Base-by-base conservation (phyloP, 2,113 vertebrate genomes). In the Chaenogobius annularis region DNA sequence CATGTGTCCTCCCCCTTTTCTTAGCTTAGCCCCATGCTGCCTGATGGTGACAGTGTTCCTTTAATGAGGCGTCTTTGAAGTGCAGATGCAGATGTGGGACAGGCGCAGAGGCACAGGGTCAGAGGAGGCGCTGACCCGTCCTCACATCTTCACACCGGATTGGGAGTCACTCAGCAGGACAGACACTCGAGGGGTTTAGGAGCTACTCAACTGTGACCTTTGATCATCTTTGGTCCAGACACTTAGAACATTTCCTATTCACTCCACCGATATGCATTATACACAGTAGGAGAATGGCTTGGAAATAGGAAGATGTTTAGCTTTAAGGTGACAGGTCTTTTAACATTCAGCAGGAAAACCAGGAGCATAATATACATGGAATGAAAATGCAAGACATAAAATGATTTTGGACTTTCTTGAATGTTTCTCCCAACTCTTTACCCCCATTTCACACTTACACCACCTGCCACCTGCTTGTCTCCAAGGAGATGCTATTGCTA, bases 61-160 rank as follows among this genome's bases (percentile, higher is more conserved):
- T 80, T 88, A 79, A 85, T 83, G 19, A 15, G 0, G 37, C 3
- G 48, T 31, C 70, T 85, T 86, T 88, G 87, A 88, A 83, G 80
- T 68, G 85, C 74, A 7, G 79, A 73, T 40, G 72, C 75, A 64
- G 73, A 77, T 56, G 2, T 12, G 58, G 66, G 48, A 66, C 74
- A 56, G 47, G 70, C 64, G 12, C 44, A 70, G 66, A 48, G 72
- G 66, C 31, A 22, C 0, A 5, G 74, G 85, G 83, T 87, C 85
- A 47, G 63, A 47, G 1, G 63, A 35, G 76, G 58, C 74, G 10
- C 62, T 83, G 88, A 88, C 85, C 87, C 82, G 6, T 78, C 73
- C 55, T 40, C 69, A 47, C 72, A 7, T 77, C 67, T 75, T 74
- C 78, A 87, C 77, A 82, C 74, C 50, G 65, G 72, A 14, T 13